Base-by-base conservation (phyloP, 2,888 invertebrate species). In the Macrosoma leucophasiata region DNA sequence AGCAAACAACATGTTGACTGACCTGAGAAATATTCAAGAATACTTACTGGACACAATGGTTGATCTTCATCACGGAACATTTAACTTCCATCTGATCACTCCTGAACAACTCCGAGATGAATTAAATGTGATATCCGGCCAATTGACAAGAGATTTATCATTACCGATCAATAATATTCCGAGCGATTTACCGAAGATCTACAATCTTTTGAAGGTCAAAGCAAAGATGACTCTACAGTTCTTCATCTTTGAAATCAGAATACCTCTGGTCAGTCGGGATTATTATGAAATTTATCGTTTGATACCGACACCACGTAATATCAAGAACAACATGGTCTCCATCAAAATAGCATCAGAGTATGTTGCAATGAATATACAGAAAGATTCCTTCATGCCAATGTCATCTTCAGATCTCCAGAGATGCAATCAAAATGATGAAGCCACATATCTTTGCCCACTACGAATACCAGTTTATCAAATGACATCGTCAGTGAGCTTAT, bases 211-310 rank as follows among this genome's bases (percentile, higher is more conserved):
- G 7, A 21, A 21, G 11, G 21, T 21, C 11, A 21, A 6, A 4
- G 11, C 21, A 21, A 21, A 11, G 11, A 21, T 21, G 21, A 29
- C 34, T n/a, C 19, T 26, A 14, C 13, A 31, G 4, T 39, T 33
- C 13, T 29, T 43, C 6, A 29, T 43, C 9, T 36, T 43, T 20
- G 42, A 43, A 34, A 19, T 36, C 10, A 33, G 18, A n/a, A 26
- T 38, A 25, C 37, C 40, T 30, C 18, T 40, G 12, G 36, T 36
- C n/a, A n/a, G n/a, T n/a, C n/a, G n/a, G n/a, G n/a, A n/a, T n/a
- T n/a, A n/a, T n/a, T n/a, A n/a, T n/a, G n/a, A n/a, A n/a, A n/a
- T n/a, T n/a, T n/a, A n/a, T n/a, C n/a, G n/a, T n/a, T n/a, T n/a
- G n/a, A n/a, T n/a, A n/a, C n/a, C n/a, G n/a, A n/a, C n/a, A n/a